Conservation (phyloP, 1,140 invertebrate species). For the Drosophila insularis region DNA sequence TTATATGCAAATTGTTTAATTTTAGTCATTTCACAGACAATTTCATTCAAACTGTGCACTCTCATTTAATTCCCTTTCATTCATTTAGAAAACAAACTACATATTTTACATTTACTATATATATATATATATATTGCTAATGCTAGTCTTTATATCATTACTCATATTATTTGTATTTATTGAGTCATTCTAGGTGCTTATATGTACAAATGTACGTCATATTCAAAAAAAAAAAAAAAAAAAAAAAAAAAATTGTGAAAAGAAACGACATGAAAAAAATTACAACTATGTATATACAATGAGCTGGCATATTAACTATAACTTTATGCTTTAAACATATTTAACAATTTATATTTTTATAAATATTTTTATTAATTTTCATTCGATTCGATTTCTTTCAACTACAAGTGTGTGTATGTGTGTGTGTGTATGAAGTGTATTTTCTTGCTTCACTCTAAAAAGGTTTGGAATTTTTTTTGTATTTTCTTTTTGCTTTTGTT, state of each 20-base stretch:
- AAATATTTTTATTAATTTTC: neutral
- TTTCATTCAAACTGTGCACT: neutral
- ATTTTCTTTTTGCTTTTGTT: constrained; percentile 1
- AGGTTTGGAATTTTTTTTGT: neutral
- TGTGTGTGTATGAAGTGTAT: constrained; percentile 33
- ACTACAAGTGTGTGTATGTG: constrained; percentile 16
- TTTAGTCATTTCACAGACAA: too few relatives aligned
- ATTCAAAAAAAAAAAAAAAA: neutral
- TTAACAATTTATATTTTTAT: constrained; percentile 1
- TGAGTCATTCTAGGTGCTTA: constrained; percentile 11
- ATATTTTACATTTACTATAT: constrained; percentile 18
- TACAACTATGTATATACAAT: neutral
- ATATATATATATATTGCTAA: constrained; percentile 6
- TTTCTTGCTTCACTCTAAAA: constrained; percentile 5
- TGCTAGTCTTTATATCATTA: constrained; percentile 6
- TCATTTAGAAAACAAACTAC: neutral
- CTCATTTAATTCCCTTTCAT: neutral
- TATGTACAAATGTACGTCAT: constrained; percentile 9
- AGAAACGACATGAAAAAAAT: neutral
- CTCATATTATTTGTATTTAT: neutral
- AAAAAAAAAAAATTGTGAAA: neutral
- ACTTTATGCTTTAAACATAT: neutral
- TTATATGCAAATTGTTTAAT: neutral
- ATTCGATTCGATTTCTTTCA: neutral
- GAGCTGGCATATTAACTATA: neutral